Evolutionary conservation across 2,113 vertebrate species (phyloP), one percentile per base, ranked within the genome.

Genomic region (Apus apus): DNA sequence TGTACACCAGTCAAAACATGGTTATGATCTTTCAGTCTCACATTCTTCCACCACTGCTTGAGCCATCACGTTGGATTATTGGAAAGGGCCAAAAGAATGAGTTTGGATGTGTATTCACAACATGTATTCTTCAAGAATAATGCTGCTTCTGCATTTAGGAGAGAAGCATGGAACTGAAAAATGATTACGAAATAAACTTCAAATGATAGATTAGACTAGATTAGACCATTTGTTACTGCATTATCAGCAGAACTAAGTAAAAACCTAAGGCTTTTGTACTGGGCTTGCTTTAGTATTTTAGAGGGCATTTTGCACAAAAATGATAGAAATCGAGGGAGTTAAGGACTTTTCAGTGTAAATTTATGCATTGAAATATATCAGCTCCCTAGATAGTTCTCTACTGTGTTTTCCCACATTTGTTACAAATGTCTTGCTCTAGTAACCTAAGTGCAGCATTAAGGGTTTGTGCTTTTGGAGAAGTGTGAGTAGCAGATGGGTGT

Each of bases 51-150:
- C 20, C 13, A 11, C 61, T 67, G 80, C 83, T 61, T 87, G 65
- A 81, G 36, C 88, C 8, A 25, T 94, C 86, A 3, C 2, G 22
- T 62, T 87, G 50, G 53, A 92, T 96, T 90, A 93, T 84, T 61
- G 83, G 51, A 74, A 92, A 81, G 56, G 51, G 34, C 38, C 11
- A 4, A 11, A 51, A 56, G 56, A 61, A 93, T 75, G 80, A 89
- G 27, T 90, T 92, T 87, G 76, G 94, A 94, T 92, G 53, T 68
- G 45, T 84, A 32, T 85, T 93, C 76, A 88, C 27, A 70, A 73
- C 53, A 13, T 71, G 50, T 90, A 90, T 81, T 91, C 91, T 78
- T 96, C 88, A 89, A 89, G 61, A 92, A 90, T 84, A 90, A 27
- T 21, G 70, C 89, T 92, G 29, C 45, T 72, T 72, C 53, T 94